Percentiles rank a stretch among this genome's conserved stretches.
Conservation (phyloP, 2,113 vertebrate species). For the Ardeotis arabs region DNA sequence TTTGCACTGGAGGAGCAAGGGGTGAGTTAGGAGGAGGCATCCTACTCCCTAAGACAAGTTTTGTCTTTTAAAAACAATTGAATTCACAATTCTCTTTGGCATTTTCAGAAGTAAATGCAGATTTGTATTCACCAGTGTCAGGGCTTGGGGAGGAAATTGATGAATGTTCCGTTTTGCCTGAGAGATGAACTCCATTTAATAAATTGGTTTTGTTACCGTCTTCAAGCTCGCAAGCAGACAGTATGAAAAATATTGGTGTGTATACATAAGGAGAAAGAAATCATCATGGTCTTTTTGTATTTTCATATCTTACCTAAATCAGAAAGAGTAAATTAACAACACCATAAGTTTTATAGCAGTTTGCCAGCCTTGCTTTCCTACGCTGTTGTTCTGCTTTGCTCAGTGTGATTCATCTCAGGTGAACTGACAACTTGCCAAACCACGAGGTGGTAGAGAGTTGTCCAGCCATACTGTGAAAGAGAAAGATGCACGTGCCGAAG, state of each 20-base stretch:
- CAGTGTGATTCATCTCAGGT: neutral
- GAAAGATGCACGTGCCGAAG: neutral
- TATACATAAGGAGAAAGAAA: neutral
- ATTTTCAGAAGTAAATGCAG: conserved; percentile 9
- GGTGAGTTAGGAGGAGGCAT: neutral
- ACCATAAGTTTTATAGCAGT: neutral
- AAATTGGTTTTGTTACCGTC: neutral
- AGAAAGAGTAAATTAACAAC: neutral
- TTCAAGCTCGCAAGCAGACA: neutral
- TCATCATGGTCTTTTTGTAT: neutral
- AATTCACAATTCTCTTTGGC: neutral
- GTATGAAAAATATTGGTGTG: neutral
- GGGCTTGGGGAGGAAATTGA: neutral
- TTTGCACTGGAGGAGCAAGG: neutral
- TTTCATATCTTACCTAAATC: neutral
- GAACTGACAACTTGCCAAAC: neutral
- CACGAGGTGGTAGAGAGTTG: neutral
- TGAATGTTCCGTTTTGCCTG: neutral
- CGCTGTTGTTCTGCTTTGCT: neutral
- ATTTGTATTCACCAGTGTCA: neutral
- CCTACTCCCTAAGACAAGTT: conserved; percentile 1
- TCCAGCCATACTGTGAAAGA: neutral
- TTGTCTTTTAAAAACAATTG: conserved; percentile 29
- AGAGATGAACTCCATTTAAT: neutral
- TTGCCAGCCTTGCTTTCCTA: neutral